Conservation (phyloP, 2,797 vertebrate genomes). For the Arctocebus calabarensis region DNA sequence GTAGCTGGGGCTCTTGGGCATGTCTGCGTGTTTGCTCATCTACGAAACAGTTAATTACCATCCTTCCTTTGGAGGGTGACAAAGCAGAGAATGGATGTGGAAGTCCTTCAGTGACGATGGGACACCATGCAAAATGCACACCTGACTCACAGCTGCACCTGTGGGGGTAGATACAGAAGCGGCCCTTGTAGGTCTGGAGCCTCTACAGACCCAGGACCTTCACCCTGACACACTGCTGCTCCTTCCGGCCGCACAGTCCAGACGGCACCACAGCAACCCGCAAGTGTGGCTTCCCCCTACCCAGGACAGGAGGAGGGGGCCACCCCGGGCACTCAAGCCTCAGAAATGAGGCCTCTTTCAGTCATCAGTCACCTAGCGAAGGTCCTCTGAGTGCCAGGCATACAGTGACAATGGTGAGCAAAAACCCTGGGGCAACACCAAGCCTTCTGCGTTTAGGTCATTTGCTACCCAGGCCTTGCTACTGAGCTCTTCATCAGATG, state of each 20-base stretch:
- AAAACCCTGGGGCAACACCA: background rate
- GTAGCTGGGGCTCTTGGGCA: background rate
- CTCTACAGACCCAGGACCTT: background rate
- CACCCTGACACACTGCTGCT: background rate
- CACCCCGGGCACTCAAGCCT: fast-evolving
- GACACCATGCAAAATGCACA: fast-evolving
- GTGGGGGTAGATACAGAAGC: fast-evolving
- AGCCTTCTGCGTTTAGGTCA: background rate
- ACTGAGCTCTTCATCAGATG: background rate
- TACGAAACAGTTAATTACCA: background rate
- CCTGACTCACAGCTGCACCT: background rate
- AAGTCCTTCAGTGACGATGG: background rate
- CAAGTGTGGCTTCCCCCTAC: fast-evolving
- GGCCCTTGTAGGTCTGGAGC: background rate
- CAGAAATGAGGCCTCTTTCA: background rate
- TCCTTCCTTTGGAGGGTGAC: background rate
- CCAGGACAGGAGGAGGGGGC: background rate
- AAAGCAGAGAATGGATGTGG: background rate
- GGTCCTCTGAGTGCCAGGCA: background rate
- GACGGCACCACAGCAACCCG: fast-evolving
- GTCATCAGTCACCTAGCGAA: background rate
- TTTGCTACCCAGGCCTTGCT: background rate
- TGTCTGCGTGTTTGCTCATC: background rate
- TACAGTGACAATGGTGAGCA: background rate
- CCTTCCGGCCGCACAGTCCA: background rate